Conservation (phyloP, 2,888 invertebrate species). For the Congeria kusceri region DNA sequence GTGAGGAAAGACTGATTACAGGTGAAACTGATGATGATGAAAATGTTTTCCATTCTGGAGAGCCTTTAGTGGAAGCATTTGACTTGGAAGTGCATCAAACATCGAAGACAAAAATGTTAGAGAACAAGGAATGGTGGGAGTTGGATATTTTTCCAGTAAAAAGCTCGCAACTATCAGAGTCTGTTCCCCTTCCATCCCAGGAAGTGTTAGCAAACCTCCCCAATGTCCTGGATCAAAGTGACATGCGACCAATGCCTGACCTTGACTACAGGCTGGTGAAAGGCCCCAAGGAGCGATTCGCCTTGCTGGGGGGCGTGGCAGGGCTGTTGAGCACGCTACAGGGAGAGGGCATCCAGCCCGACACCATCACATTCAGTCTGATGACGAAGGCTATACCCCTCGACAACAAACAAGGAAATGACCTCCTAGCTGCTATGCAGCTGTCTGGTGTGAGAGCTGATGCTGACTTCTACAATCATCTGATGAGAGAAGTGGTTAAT, state of each 20-base stretch:
- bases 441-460: constrained; percentile 88
- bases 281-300: constrained; percentile 71
- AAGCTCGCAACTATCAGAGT: no score
- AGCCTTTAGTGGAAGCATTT: not conserved
- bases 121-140: constrained; percentile 32
- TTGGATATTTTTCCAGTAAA: constrained; percentile 22
- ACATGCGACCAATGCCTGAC: constrained; percentile 27
- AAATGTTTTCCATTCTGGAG: not conserved
- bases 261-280: constrained; percentile 23
- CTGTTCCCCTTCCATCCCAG: no score
- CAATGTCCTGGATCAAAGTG: constrained; percentile 65
- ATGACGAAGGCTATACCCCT: constrained; percentile 90
- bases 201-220: constrained; percentile 25
- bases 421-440: constrained; percentile 89
- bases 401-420: constrained; percentile 86
- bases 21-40: not conserved
- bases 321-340: constrained; percentile 93
- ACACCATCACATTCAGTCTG: constrained; percentile 92
- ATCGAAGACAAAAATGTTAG: not conserved
- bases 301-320: constrained; percentile 91
- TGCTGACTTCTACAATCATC: constrained; percentile 93
- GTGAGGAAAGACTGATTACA: not conserved
- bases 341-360: constrained; percentile 89
- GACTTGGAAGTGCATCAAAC: constrained; percentile 1
- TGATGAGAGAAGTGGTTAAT: constrained; percentile 88